Base-by-base conservation (phyloP, 2,113 vertebrate species). In the Himantopus leucocephalus region DNA sequence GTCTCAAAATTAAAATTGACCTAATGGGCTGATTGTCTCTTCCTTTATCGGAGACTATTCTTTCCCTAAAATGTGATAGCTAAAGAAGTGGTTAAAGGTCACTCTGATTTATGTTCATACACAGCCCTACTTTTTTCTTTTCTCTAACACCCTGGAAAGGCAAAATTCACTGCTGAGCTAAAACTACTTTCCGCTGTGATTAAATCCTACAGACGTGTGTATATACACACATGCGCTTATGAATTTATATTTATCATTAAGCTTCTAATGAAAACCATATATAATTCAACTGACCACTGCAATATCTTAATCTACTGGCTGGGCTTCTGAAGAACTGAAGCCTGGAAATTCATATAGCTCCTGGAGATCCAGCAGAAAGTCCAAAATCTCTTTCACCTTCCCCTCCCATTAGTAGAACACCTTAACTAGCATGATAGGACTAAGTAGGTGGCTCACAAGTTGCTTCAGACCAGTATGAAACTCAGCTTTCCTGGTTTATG, bases 141-240 rank as follows among this genome's bases (percentile, higher is more conserved):
- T 12, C 24, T 45, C 6, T 50, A 80, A 70, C 45, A 64, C 55
- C 21, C 14, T 88, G n/a, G 64, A 96, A 89, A 96, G 82, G 88
- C 50, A 90, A 78, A 93, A 81, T 85, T 96, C 81, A 74, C 90
- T 96, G 94, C 85, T 95, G 88, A 88, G 75, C 30, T 97, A 70
- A 96, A 97, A 85, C 95, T 84, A 82, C 91, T 97, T 96, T 88
- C 88, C 67, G 60, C 59, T 94, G 90, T 95, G 92, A 92, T 83
- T 92, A 95, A 95, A 75, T 72, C 37, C 53, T 95, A 71, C 12
- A 96, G 66, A 26, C 81, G 15, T 7, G 4, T 68, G 32, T 59
- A 9, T 55, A 7, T 68, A 20, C 15, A 45, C 16, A 18, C 16
- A 8, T 3, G 10, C 12, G 63, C 17, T 91, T 93, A 81, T 74